Percentiles rank a stretch among this genome's conserved stretches.
Evolutionary conservation across 2,888 invertebrate genomes (phyloP).

Genomic region (Limnephilus auricula): DNA sequence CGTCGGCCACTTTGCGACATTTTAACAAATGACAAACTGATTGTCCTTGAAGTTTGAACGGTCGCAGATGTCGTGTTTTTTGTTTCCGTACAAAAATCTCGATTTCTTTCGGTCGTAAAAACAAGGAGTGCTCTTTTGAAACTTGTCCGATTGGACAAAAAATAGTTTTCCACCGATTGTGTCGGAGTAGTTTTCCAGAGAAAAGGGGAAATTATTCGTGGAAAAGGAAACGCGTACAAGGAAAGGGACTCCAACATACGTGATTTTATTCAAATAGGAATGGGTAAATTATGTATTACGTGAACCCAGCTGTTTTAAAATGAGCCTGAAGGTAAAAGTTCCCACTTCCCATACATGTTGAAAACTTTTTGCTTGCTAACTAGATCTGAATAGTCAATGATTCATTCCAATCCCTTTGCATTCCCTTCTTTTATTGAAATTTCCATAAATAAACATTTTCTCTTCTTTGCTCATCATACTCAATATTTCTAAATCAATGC

Average conservation of each 20-base stretch:
- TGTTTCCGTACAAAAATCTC: slow-evolving; percentile 4
- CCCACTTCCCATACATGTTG: not conserved
- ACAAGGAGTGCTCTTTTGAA: not conserved
- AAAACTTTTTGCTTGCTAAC: not conserved
- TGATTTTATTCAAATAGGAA: not conserved
- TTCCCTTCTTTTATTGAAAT: not conserved
- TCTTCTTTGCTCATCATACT: too few relatives aligned
- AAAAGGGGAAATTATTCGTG: not conserved
- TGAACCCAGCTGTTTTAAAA: not conserved
- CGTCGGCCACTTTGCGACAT: not conserved
- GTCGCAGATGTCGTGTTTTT: slow-evolving; percentile 27
- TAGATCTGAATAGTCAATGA: not conserved
- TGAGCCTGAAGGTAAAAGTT: not conserved
- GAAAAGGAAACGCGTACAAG: not conserved
- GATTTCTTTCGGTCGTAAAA: not conserved
- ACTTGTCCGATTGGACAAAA: not conserved
- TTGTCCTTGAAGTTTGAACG: not conserved
- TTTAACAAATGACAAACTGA: slow-evolving; percentile 27
- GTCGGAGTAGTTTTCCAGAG: not conserved
- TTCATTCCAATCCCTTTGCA: not conserved
- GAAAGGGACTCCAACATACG: not conserved
- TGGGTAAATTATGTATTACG: not conserved
- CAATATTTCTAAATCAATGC: too few relatives aligned
- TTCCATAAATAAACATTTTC: not conserved
- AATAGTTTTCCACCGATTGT: not conserved